Base-by-base conservation (phyloP, 1,140 invertebrate species). In the Patella vulgata region DNA sequence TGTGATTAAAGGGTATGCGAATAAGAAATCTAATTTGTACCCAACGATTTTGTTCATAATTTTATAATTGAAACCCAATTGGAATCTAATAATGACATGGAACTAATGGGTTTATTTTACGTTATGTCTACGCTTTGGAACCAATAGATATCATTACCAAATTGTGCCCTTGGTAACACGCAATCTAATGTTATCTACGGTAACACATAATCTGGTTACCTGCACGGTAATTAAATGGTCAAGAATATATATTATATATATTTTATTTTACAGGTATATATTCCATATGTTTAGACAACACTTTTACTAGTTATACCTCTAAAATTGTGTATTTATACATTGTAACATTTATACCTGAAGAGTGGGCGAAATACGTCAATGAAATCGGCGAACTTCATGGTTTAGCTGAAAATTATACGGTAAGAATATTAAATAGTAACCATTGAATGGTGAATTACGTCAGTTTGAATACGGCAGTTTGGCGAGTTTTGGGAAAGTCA, bases 251-350 rank as follows among this genome's bases (percentile, higher is more conserved):
- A 51, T 59, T 51, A 36, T 36, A 39, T 30, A 33, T 57, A 44
- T 57, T 53, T 36, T 31, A 52, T 75, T 36, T 68, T 66, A 2
- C 66, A 85, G 85, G 84, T 6, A 72, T 78, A 78, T 97, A 96
- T 77, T 90, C 90, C n/a, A 90, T 97, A 23, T 98, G 96, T 83
- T 90, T 98, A 56, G 94, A 97, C 81, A 98, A 98, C 85, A 93
- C 95, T 72, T 95, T 96, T 75, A 96, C 94, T 8, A 87, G 92
- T 78, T 97, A 96, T 86, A 92, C 94, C 30, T 90, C 90, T 12
- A 97, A 97, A 85, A 82, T 97, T 60, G 92, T 98, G 17, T 96
- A 96, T 83, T 85, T 98, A 25, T 97, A 97, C 75, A 88, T 97
- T 3, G 95, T 94, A 0, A 94, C 96, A 0, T 95, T 96, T 36